phyloP scores from a whole-genome alignment of 1,140 invertebrate species.

The Papilio glaucus region DNA sequence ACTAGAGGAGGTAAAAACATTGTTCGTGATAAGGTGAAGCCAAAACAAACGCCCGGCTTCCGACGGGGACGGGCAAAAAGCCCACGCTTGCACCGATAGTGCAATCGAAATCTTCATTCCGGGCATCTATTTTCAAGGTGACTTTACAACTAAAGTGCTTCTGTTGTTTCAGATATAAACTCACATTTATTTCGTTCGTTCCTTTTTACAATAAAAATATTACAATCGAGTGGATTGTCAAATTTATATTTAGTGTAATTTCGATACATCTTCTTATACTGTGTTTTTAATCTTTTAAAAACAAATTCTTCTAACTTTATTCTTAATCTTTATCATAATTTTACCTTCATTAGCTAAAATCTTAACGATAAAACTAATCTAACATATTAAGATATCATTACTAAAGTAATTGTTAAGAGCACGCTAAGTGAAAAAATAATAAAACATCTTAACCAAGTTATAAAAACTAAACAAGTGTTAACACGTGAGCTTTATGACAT shows the following conservation, averaged over 20 bases:
- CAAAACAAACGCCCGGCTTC: conserved; percentile 37
- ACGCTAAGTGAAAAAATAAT: conserved; percentile 1
- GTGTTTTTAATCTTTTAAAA: too few species aligned
- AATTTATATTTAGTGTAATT: too few species aligned
- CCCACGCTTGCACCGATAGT: conserved; percentile 35
- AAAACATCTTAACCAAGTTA: not conserved
- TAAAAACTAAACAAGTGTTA: conserved; percentile 4
- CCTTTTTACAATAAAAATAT: not conserved
- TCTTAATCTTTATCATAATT: too few species aligned
- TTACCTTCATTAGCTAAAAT: too few species aligned
- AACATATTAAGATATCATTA: conserved; percentile 1
- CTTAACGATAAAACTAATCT: conserved; percentile 2
- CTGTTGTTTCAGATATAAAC: conserved; percentile 7
- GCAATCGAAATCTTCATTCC: conserved; percentile 34
- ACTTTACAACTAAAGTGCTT: conserved; percentile 36
- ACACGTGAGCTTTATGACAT: conserved; percentile 1
- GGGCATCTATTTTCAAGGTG: conserved; percentile 37
- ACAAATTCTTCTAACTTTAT: too few species aligned
- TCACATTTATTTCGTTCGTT: conserved; percentile 8
- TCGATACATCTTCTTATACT: too few species aligned
- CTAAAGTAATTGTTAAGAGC: conserved; percentile 2
- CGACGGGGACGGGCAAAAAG: conserved; percentile 35
- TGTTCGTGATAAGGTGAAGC: conserved; percentile 33
- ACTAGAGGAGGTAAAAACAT: conserved; percentile 31
- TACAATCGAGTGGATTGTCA: too few species aligned